Evolutionary conservation across 1,140 invertebrate species (phyloP), one percentile per base, ranked within the genome.

Genomic region (Aphelinus atriplicis): DNA sequence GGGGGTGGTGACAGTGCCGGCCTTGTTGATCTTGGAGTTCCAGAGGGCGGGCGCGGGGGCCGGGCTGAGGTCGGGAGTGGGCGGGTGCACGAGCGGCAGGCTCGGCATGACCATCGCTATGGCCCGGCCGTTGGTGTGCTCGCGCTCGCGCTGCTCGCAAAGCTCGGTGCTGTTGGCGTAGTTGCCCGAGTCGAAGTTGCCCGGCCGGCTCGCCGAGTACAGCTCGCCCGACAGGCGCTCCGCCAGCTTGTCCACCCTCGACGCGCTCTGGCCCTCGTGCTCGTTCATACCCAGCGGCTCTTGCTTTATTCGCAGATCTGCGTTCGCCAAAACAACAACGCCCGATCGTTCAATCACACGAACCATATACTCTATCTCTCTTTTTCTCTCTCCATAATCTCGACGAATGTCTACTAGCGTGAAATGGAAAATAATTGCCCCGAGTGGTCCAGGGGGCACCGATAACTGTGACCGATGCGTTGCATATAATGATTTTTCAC

Each of bases 291-390:
- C 73, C 51, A 85, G 78, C 46, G 90, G 90, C 82, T 91, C 91
- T 81, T 91, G 89, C 81, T 92, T 92, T 83, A 91, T 90, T 80
- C 91, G 88, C 73, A 92, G 87, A 90, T 92, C 91, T 92, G 72
- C 10, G 26, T 58, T 58, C 26, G 7, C 1, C 26, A 58, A n/a
- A 57, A 57, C 9, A 57, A 53, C 50, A 7, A 42, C 7, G 6
- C 42, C 43, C 26, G 26, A 26, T 26, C 26, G 26, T 26, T 26
- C 26, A 26, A n/a, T n/a, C n/a, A n/a, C n/a, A n/a, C n/a, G n/a
- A n/a, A n/a, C n/a, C n/a, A n/a, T n/a, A n/a, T n/a, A n/a, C 26
- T 26, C 26, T 53, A 53, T 4, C 51, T 6, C 51, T 53, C 51
- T n/a, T n/a, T n/a, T n/a, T 26, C 26, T 26, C 26, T 26, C 26